Evolutionary conservation across 2,888 invertebrate genomes (phyloP), one percentile per base, ranked within the genome.

Genomic region (Trimorus sp.): DNA sequence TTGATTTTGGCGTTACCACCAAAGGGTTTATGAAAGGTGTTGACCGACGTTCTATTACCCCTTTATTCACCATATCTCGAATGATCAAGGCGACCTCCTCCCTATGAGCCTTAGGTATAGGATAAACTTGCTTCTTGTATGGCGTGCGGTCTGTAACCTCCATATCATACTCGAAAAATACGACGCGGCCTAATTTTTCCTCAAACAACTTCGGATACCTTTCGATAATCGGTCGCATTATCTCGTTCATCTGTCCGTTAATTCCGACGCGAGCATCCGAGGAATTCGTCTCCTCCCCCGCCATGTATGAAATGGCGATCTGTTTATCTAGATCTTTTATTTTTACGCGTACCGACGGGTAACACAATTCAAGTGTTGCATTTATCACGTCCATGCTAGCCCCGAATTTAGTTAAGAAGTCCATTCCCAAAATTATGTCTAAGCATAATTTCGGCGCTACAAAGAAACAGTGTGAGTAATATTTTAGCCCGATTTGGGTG

Each of bases 1-100:
- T 38, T 4, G 37, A 11, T 16, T 58, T 58, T 37, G n/a, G 37
- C 6, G 14, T 37, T 1, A 58, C 58, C 7, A n/a, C n/a, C 37
- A 58, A 14, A n/a, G 58, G 58, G n/a, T 58, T 58, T 7, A 58
- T 16, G n/a, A 37, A 58, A 12, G 37, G 15, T 5, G 58, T 37
- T 14, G 58, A 11, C 6, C 37, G 37, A 12, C 38, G n/a, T 14
- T 58, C 58, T 7, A 58, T 58, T 16, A 58, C 58, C 7, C 58
- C 58, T 14, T 38, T 58, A 7, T 11, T 6, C n/a, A 37, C 58
- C 58, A 58, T 58, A n/a, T 9, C 8, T 7, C n/a, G 38, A 12
- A 58, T 58, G 5, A 37, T 38, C n/a, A 37, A 37, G 37, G 37
- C 11, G 12, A 58, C 58, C n/a, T 58, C 58, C 7, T 0, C n/a